phyloP scores from a whole-genome alignment of 1,140 invertebrate genomes.

The Listronotus oregonensis region DNA sequence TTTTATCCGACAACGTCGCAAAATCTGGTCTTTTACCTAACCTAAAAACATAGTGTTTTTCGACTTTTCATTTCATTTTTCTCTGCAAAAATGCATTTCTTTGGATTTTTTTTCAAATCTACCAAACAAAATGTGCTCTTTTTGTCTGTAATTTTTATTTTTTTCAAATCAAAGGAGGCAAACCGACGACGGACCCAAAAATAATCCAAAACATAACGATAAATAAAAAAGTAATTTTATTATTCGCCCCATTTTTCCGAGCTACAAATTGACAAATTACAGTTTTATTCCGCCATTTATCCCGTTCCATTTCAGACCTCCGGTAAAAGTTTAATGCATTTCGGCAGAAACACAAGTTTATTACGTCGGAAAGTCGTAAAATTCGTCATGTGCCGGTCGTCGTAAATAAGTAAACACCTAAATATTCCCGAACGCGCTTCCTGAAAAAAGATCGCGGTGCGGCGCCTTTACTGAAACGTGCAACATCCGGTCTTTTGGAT shows the following conservation, averaged over 20 bases:
- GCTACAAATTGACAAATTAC: neutral
- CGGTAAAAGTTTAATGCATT: conserved; percentile 15
- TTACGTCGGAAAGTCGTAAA: conserved; percentile 21
- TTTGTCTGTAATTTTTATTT: too few relatives aligned
- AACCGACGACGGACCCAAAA: too few relatives aligned
- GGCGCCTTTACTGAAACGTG: conserved; percentile 6
- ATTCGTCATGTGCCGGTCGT: conserved; percentile 10
- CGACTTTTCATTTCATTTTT: too few relatives aligned
- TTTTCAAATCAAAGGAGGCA: too few relatives aligned
- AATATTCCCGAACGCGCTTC: conserved; percentile 15
- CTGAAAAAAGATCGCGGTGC: conserved; percentile 6
- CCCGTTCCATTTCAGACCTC: neutral
- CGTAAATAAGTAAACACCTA: conserved; percentile 29
- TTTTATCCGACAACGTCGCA: too few relatives aligned
- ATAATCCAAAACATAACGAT: neutral
- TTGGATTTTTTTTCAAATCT: too few relatives aligned
- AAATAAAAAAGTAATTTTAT: neutral
- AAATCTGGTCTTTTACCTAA: too few relatives aligned
- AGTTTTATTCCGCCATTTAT: neutral
- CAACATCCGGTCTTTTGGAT: conserved; percentile 5
- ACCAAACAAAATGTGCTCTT: too few relatives aligned
- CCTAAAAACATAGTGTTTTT: too few relatives aligned
- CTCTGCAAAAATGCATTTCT: too few relatives aligned
- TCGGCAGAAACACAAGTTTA: conserved; percentile 9
- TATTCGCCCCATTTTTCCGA: neutral